phyloP scores from a whole-genome alignment of 2,888 invertebrate species.

The Trichacis sp. region DNA sequence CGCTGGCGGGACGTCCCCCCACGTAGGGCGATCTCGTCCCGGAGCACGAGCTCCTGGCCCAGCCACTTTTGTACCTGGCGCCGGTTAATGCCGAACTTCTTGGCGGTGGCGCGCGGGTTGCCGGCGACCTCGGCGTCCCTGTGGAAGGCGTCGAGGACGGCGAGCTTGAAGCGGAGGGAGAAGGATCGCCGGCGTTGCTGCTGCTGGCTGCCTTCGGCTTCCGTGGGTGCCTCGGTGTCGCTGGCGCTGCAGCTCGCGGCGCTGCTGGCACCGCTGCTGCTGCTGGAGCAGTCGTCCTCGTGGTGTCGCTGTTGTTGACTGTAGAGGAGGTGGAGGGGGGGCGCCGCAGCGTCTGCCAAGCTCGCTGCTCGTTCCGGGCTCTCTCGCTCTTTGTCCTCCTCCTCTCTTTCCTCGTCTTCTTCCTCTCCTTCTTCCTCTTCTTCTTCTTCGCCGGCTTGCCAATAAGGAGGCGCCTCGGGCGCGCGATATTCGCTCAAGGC shows the following conservation, averaged over 20 bases:
- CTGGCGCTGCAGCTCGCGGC: slow-evolving; percentile 35
- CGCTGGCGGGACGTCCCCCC: slow-evolving; percentile 65
- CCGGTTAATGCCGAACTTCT: slow-evolving; percentile 70
- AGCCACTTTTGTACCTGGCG: slow-evolving; percentile 72
- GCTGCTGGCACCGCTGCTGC: too few relatives aligned
- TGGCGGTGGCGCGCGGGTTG: slow-evolving; percentile 71
- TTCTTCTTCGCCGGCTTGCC: too few relatives aligned
- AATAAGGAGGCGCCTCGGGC: too few relatives aligned
- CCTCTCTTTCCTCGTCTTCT: background rate
- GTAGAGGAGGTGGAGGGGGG: slow-evolving; percentile 14
- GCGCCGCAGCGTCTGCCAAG: slow-evolving; percentile 3
- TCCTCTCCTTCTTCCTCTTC: too few relatives aligned
- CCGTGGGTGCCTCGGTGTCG: slow-evolving; percentile 54
- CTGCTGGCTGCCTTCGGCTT: slow-evolving; percentile 46
- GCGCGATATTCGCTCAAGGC: too few relatives aligned
- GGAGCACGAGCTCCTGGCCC: slow-evolving; percentile 66
- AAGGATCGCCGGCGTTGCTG: slow-evolving; percentile 65
- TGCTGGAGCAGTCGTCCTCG: too few relatives aligned
- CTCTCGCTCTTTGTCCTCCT: slow-evolving; percentile 10
- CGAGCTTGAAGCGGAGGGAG: slow-evolving; percentile 69
- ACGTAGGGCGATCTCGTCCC: slow-evolving; percentile 62
- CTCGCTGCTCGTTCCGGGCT: slow-evolving; percentile 26
- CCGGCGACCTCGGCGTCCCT: slow-evolving; percentile 66
- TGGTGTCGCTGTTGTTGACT: too few relatives aligned
- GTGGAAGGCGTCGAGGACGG: slow-evolving; percentile 70